Base-by-base conservation (phyloP, 2,888 invertebrate species). In the Nomada fabriciana region DNA sequence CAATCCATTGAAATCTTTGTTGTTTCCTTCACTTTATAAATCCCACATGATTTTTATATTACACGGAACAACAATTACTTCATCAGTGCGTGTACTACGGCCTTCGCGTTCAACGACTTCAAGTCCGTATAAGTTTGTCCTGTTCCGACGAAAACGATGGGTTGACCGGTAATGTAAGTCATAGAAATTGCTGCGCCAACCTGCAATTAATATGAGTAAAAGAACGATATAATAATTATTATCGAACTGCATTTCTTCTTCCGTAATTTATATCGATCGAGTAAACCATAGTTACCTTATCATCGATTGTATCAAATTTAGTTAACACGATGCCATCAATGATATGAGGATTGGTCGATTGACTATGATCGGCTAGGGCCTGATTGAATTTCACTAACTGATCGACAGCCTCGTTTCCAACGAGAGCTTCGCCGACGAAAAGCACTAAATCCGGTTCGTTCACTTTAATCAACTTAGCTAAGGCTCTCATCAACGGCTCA, bases 81-180 rank as follows among this genome's bases (percentile, higher is more conserved):
- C 97, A 99, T 98, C 76, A 99, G 95, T 74, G 99, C 98, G 92
- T 98, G 97, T 7, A 99, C 99, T 57, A 99, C 99, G 72, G 99
- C 98, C 93, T 98, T 98, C 13, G 98, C 98, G 94, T 99, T 99
- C 88, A 99, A 95, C 78, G 98, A 98, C 94, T 99, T 98, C 91
- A 99, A 95, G 95, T 99, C 99, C 0, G 98, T 98, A 94, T 99
- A 99, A 0, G 99, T 99, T 95, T 99, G 99, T 2, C 99, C 99
- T 3, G 99, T 99, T 55, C 99, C 99, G 20, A 99, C 99, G 94
- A 99, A 99, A 61, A 99, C 98, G 72, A 99, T 99, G 0, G 99
- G 99, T 94, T 99, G 99, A 0, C 99, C 99, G 0, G 99, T 99
- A 84, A 99, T 99, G 94, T 99, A 99, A 0, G 99, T 99, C 99